phyloP scores from a whole-genome alignment of 2,888 invertebrate species.

The Bombyx huttoni region DNA sequence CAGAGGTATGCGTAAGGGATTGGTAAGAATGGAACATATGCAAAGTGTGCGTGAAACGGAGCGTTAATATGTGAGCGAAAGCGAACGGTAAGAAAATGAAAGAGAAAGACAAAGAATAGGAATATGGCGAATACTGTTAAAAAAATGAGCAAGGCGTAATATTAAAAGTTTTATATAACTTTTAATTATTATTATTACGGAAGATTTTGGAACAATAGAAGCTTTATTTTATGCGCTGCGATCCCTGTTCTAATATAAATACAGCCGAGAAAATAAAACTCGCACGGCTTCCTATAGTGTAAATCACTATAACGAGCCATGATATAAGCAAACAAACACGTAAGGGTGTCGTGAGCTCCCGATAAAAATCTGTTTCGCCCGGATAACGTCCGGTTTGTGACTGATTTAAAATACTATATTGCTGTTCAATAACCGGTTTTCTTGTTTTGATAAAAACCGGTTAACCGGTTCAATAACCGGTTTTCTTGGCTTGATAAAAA shows the following conservation, averaged over 20 bases:
- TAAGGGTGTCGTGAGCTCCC: neutral
- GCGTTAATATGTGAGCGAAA: too few species aligned
- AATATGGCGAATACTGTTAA: too few species aligned
- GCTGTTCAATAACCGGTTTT: neutral
- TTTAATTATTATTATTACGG: too few species aligned
- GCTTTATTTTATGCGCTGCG: too few species aligned
- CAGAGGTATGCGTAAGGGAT: neutral
- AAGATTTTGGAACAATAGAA: too few species aligned
- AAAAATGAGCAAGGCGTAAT: too few species aligned
- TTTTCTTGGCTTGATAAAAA: neutral
- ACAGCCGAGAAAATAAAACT: neutral
- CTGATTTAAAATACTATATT: neutral
- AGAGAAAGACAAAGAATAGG: too few species aligned
- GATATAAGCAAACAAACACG: neutral
- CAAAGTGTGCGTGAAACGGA: too few species aligned
- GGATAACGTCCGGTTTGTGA: neutral
- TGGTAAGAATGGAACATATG: too few species aligned
- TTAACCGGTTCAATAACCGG: neutral
- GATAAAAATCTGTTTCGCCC: neutral
- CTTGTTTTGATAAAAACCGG: neutral
- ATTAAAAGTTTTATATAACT: too few species aligned
- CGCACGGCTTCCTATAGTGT: neutral
- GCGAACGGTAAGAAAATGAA: too few species aligned
- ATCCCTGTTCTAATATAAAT: neutral
- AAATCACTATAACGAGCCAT: neutral